Evolutionary conservation across 2,797 vertebrate species (phyloP).

Genomic region (Denticeps clupeoides): DNA sequence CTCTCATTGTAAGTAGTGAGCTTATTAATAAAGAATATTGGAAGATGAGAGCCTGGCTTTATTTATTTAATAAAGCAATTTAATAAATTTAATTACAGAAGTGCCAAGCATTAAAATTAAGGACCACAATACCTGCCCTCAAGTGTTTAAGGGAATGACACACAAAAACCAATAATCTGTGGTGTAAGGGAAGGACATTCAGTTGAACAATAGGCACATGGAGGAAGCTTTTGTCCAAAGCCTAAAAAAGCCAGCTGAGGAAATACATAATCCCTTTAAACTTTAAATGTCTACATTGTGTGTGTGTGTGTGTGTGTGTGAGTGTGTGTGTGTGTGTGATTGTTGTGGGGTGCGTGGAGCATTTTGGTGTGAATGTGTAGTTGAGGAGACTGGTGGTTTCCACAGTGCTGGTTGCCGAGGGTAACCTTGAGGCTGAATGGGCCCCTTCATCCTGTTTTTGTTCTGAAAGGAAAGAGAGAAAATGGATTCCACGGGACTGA

Average conservation of each 20-base stretch:
- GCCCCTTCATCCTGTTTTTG: conserved; percentile 66
- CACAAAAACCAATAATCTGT: neutral
- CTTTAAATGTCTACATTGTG: conserved; percentile 60
- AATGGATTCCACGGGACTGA: conserved; percentile 40
- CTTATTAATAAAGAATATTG: too few species aligned
- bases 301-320: conserved; percentile 8
- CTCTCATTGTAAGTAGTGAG: too few species aligned
- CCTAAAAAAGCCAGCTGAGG: conserved; percentile 51
- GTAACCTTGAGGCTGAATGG: conserved; percentile 61
- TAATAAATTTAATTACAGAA: too few species aligned
- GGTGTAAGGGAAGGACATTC: conserved; percentile 5
- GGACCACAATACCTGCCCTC: too few species aligned
- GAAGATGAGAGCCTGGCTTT: too few species aligned
- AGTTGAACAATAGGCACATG: neutral
- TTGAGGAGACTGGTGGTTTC: conserved; percentile 46
- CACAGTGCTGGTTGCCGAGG: conserved; percentile 31
- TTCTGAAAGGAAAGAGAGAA: conserved; percentile 59
- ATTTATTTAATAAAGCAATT: too few species aligned
- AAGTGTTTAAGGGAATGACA: conserved; percentile 6
- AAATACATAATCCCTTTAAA: conserved; percentile 53
- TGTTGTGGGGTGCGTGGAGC: conserved; percentile 6
- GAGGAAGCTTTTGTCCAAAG: conserved; percentile 39
- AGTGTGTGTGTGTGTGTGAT: conserved; percentile 24
- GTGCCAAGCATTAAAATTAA: too few species aligned
- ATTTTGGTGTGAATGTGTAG: conserved; percentile 19